These are phyloP conservation scores for Caprella mutica DNA, from an alignment of 2,888 invertebrate species.

Conservation along the genomic window DNA sequence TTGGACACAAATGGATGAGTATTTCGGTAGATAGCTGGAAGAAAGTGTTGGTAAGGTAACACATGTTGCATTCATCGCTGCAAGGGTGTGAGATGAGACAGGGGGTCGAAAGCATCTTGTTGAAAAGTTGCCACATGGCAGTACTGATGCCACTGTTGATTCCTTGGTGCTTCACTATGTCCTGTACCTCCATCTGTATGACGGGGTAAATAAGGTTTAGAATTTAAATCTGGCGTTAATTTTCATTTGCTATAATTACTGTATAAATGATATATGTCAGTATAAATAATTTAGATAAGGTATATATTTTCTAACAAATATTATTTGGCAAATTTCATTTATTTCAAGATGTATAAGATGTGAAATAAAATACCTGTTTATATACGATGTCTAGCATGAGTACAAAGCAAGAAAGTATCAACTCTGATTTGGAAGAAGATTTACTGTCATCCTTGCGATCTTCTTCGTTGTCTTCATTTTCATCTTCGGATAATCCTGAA, in stretches of 20 bases:
- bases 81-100: slow-evolving; percentile 55
- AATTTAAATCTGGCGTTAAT: no score
- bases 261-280: no score
- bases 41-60: slow-evolving; percentile 88
- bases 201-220: no score
- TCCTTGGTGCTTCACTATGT: slow-evolving; percentile 67
- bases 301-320: no score
- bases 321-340: no score
- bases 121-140: slow-evolving; percentile 57
- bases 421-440: slow-evolving; percentile 37
- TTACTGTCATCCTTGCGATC: slow-evolving; percentile 38
- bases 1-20: slow-evolving; percentile 64
- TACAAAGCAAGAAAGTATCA: slow-evolving; percentile 84
- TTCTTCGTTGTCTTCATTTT: slow-evolving; percentile 8
- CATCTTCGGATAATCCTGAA: slow-evolving; percentile 6
- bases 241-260: no score
- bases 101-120: slow-evolving; percentile 57
- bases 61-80: slow-evolving; percentile 62
- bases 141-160: slow-evolving; percentile 61
- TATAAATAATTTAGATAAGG: no score
- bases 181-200: slow-evolving; percentile 69
- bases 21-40: slow-evolving; percentile 76
- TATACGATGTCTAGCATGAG: slow-evolving; percentile 89
- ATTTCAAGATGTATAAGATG: no score
- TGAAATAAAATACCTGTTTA: slow-evolving; percentile 58